These are phyloP conservation scores for Characodon lateralis DNA, from an alignment of 2,797 vertebrate species.

Conservation along the genomic window DNA sequence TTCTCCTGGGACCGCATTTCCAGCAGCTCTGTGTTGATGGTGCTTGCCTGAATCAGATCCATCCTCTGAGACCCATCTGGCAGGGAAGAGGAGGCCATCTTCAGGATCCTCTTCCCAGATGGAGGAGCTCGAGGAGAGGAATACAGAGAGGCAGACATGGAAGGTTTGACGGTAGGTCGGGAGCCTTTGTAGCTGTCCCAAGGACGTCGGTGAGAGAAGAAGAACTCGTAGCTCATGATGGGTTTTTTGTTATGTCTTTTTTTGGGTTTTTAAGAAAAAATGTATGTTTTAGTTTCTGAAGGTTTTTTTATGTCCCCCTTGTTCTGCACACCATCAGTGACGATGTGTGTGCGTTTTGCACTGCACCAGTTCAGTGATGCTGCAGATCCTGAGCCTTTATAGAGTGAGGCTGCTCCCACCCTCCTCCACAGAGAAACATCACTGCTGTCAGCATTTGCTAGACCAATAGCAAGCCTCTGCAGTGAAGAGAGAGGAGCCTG, in stretches of 20 bases:
- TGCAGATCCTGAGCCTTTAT: slow-evolving; percentile 83
- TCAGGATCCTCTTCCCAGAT: slow-evolving; percentile 59
- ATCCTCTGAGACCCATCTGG: slow-evolving; percentile 61
- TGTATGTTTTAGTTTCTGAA: slow-evolving; percentile 71
- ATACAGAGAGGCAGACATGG: slow-evolving; percentile 69
- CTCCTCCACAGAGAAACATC: slow-evolving; percentile 55
- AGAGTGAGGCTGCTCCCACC: slow-evolving; percentile 46
- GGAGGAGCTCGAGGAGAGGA: slow-evolving; percentile 60
- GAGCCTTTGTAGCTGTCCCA: slow-evolving; percentile 78
- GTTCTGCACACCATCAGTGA: slow-evolving; percentile 86
- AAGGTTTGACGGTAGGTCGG: slow-evolving; percentile 64
- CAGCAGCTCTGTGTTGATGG: slow-evolving; percentile 83
- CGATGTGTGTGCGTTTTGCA: slow-evolving; percentile 82
- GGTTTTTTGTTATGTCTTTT: slow-evolving; percentile 58
- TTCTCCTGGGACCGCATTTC: slow-evolving; percentile 82
- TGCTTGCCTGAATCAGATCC: slow-evolving; percentile 78
- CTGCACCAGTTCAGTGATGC: slow-evolving; percentile 87
- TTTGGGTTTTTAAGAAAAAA: slow-evolving; percentile 68
- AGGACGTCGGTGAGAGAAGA: slow-evolving; percentile 73
- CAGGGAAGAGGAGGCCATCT: slow-evolving; percentile 58
- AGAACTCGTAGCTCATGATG: slow-evolving; percentile 83
- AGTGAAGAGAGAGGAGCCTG: slow-evolving; percentile 67
- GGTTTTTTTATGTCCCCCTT: slow-evolving; percentile 83
- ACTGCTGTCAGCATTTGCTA: slow-evolving; percentile 65
- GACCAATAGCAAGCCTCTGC: slow-evolving; percentile 80